Conservation (phyloP, 2,888 invertebrate genomes). For the Microctonus aethiopoides region DNA sequence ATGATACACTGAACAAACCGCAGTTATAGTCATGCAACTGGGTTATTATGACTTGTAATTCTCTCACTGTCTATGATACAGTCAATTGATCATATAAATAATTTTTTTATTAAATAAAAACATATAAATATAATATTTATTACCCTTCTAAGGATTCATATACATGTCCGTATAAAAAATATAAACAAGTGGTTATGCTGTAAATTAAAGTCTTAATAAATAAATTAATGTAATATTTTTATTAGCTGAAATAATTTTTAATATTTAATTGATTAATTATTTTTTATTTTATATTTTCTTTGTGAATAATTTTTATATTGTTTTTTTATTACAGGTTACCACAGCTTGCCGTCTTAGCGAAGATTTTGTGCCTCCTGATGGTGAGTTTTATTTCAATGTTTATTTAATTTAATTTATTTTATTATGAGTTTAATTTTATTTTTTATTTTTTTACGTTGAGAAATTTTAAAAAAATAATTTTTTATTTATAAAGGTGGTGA, state of each 20-base stretch:
- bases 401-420: not conserved
- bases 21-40: constrained; percentile 38
- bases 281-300: not conserved
- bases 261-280: not conserved
- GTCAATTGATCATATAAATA: not conserved
- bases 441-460: no score
- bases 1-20: not conserved
- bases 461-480: no score
- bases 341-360: constrained; percentile 91
- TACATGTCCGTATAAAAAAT: no score
- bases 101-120: no score
- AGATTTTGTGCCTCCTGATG: constrained; percentile 92
- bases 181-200: not conserved
- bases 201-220: not conserved
- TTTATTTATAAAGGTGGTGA: constrained; percentile 72
- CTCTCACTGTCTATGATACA: not conserved
- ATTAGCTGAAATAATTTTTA: not conserved
- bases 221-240: not conserved
- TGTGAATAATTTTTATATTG: constrained; percentile 12
- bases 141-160: not conserved
- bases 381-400: constrained; percentile 69
- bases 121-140: not conserved
- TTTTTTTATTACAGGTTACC: constrained; percentile 79
- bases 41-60: constrained; percentile 44
- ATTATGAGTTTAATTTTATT: not conserved